Percentiles rank a stretch among this genome's conserved stretches.
phyloP scores from a whole-genome alignment of 2,888 invertebrate genomes.

The Drosophila pseudotakahashii region DNA sequence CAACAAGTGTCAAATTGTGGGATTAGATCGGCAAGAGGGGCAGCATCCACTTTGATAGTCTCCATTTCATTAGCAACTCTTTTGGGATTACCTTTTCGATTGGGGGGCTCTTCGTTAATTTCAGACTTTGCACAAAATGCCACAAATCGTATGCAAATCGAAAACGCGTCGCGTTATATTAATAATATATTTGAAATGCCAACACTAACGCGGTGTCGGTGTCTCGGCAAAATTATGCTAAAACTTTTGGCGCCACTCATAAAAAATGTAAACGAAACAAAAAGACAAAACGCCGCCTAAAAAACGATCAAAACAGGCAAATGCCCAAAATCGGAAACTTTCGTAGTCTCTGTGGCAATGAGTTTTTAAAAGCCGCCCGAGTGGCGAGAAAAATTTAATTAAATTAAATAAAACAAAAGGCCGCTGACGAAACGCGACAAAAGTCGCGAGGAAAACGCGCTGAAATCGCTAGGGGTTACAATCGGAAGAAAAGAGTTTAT shows the following conservation, averaged over 20 bases:
- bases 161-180: slow-evolving; percentile 63
- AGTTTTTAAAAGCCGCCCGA: neutral
- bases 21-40: slow-evolving; percentile 4
- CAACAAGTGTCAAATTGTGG: slow-evolving; percentile 76
- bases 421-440: slow-evolving; percentile 1
- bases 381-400: too few species aligned
- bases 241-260: slow-evolving; percentile 78
- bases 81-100: slow-evolving; percentile 14
- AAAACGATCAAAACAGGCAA: slow-evolving; percentile 13
- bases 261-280: slow-evolving; percentile 53
- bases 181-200: slow-evolving; percentile 78
- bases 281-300: slow-evolving; percentile 10
- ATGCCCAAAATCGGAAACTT: slow-evolving; percentile 25
- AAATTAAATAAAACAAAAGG: too few species aligned
- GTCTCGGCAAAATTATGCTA: slow-evolving; percentile 69
- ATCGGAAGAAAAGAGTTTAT: too few species aligned
- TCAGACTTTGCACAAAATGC: slow-evolving; percentile 43
- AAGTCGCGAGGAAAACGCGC: slow-evolving; percentile 14
- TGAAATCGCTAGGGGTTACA: neutral
- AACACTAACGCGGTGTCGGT: slow-evolving; percentile 21
- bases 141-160: slow-evolving; percentile 53
- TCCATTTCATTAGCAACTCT: slow-evolving; percentile 56
- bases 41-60: slow-evolving; percentile 37
- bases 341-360: slow-evolving; percentile 11
- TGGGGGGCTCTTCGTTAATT: slow-evolving; percentile 39